These are phyloP conservation scores for Coccyzus lansbergi DNA, from an alignment of 2,797 vertebrate genomes.

Conservation along the genomic window DNA sequence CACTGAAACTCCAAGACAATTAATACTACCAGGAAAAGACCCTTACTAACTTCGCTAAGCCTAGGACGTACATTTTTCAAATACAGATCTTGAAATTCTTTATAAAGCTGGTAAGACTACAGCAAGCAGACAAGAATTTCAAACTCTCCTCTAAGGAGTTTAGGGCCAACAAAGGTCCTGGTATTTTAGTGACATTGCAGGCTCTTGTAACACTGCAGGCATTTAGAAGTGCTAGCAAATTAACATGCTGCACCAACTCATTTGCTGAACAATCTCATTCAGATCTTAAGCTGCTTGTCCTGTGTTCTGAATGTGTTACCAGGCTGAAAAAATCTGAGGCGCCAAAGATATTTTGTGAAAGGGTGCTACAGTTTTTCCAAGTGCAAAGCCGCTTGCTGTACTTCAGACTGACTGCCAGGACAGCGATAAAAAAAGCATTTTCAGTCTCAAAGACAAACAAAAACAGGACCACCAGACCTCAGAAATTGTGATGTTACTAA, in stretches of 20 bases:
- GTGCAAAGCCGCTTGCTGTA: slow-evolving; percentile 36
- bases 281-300: slow-evolving; percentile 37
- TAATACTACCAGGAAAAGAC: not conserved
- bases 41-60: not conserved
- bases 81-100: slow-evolving; percentile 12
- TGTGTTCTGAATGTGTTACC: slow-evolving; percentile 52
- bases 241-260: slow-evolving; percentile 36
- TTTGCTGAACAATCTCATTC: slow-evolving; percentile 59
- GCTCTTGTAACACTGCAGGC: slow-evolving; percentile 61
- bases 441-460: not conserved
- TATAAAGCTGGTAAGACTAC: slow-evolving; percentile 33
- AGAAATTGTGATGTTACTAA: not conserved
- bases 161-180: slow-evolving; percentile 60
- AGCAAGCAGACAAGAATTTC: slow-evolving; percentile 48
- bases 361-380: slow-evolving; percentile 49
- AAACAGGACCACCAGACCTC: not conserved
- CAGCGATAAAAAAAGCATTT: not conserved
- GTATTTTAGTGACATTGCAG: slow-evolving; percentile 52
- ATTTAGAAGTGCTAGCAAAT: slow-evolving; percentile 50
- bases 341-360: slow-evolving; percentile 41
- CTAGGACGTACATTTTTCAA: not conserved
- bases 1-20: not conserved
- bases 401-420: not conserved
- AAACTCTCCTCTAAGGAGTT: slow-evolving; percentile 66
- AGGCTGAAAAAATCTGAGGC: slow-evolving; percentile 35